Conservation (phyloP, 2,888 invertebrate species). For the Stramonita haemastoma region DNA sequence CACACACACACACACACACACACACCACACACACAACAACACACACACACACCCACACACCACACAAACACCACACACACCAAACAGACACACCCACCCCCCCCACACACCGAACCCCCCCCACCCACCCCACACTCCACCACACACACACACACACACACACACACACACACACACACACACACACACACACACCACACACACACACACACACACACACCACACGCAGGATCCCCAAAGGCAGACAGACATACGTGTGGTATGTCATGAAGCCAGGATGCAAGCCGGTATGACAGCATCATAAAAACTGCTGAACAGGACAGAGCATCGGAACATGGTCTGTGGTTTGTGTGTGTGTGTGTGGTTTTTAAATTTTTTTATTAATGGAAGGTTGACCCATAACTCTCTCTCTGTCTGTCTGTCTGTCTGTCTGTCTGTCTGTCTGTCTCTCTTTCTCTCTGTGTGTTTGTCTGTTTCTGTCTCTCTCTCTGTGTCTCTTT, state of each 20-base stretch:
- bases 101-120: too few relatives aligned
- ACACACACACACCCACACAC: not conserved
- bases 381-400: too few relatives aligned
- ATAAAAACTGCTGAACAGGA: too few relatives aligned
- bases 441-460: not conserved
- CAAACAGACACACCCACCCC: not conserved
- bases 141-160: not conserved
- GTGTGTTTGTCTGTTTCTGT: not conserved
- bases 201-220: not conserved
- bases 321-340: too few relatives aligned
- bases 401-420: too few relatives aligned
- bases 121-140: too few relatives aligned
- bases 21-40: not conserved
- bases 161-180: not conserved
- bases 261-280: too few relatives aligned
- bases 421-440: too few relatives aligned
- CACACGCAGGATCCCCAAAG: not conserved
- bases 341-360: too few relatives aligned
- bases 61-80: not conserved
- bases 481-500: slow-evolving; percentile 6
- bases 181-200: not conserved
- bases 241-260: not conserved
- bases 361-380: too few relatives aligned
- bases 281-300: too few relatives aligned
- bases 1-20: not conserved